A percentile compares a stretch with the other conserved stretches of the same genome.
Evolutionary conservation across 2,888 invertebrate genomes (phyloP).

Genomic region (Scaptomyza polygonia): DNA sequence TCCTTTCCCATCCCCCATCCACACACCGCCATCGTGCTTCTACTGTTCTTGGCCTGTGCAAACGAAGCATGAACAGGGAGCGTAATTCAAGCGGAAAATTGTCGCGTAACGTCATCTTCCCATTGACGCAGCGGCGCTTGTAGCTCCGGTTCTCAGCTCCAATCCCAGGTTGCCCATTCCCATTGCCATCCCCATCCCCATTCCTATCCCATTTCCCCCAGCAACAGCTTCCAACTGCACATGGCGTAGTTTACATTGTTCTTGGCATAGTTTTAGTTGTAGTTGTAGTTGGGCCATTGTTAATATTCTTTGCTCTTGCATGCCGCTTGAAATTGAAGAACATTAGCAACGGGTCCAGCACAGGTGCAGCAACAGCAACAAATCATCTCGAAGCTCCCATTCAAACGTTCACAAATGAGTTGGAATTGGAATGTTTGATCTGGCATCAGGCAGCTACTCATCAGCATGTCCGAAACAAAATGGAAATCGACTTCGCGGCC

Average conservation of each 20-base stretch:
- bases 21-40: not conserved
- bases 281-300: constrained; percentile 54
- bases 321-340: constrained; percentile 61
- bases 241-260: constrained; percentile 65
- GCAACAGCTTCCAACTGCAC: constrained; percentile 50
- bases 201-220: not conserved
- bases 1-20: not conserved
- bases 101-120: constrained; percentile 78
- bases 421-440: constrained; percentile 73
- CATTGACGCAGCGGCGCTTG: constrained; percentile 60
- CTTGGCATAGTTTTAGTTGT: constrained; percentile 29
- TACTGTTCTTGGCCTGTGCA: constrained; percentile 61
- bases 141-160: constrained; percentile 34
- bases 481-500: constrained; percentile 50
- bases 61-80: constrained; percentile 81
- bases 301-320: constrained; percentile 65
- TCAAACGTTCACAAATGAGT: constrained; percentile 30
- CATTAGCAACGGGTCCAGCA: constrained; percentile 50
- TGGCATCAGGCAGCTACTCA: constrained; percentile 61
- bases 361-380: not conserved
- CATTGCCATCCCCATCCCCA: not conserved
- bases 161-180: constrained; percentile 22
- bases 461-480: constrained; percentile 33
- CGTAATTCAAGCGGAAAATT: constrained; percentile 82
- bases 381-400: too few species aligned